phyloP scores from a whole-genome alignment of 1,140 invertebrate genomes.

The Conopomorpha cramerella region DNA sequence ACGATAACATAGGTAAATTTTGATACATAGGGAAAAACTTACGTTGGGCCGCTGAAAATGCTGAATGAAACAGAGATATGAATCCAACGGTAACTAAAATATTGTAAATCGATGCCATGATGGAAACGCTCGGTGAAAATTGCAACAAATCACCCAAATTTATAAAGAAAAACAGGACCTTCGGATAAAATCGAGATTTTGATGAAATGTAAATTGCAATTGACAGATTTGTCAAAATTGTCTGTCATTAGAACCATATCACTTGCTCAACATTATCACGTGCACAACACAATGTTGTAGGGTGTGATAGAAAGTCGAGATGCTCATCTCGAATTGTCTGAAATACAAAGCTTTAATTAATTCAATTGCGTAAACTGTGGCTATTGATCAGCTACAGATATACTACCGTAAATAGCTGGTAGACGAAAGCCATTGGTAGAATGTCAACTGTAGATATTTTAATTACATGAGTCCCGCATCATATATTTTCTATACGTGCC shows the following conservation, averaged over 20 bases:
- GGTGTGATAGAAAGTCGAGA: too few species aligned
- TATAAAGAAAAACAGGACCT: too few species aligned
- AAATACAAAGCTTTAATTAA: too few species aligned
- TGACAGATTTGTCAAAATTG: slow-evolving; percentile 1
- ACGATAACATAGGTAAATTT: slow-evolving; percentile 7
- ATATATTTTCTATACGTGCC: too few species aligned
- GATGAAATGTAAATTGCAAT: slow-evolving; percentile 2
- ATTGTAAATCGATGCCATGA: slow-evolving; percentile 66
- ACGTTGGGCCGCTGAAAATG: slow-evolving; percentile 90
- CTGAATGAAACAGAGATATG: slow-evolving; percentile 80
- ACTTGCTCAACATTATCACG: slow-evolving; percentile 3
- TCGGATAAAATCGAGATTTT: not conserved
- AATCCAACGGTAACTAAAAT: slow-evolving; percentile 74
- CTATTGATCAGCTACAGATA: too few species aligned
- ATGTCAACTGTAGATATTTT: too few species aligned
- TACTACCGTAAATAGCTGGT: too few species aligned
- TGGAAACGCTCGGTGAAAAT: slow-evolving; percentile 1
- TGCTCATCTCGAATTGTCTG: too few species aligned
- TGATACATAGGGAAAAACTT: slow-evolving; percentile 57
- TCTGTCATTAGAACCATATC: not conserved
- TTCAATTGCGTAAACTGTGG: too few species aligned
- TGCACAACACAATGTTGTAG: slow-evolving; percentile 2
- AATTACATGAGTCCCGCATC: too few species aligned
- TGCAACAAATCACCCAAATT: not conserved
- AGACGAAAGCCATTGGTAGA: too few species aligned